Percentiles rank a stretch among this genome's conserved stretches.
These are phyloP conservation scores for Atherinomorus stipes DNA, from an alignment of 2,113 vertebrate genomes.

Conservation along the genomic window DNA sequence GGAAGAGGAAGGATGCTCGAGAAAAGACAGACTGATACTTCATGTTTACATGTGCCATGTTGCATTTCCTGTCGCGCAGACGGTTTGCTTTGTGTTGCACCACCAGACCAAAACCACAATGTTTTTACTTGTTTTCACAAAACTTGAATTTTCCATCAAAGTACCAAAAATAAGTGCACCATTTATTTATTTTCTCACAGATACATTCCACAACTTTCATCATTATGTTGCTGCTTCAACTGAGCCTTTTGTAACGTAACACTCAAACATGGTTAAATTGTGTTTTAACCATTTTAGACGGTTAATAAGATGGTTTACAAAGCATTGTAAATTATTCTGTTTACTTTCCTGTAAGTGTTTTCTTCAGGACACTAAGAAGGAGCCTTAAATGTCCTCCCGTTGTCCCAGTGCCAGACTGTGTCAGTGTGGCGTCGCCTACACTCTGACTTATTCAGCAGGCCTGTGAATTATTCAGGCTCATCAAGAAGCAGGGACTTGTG, in stretches of 20 bases:
- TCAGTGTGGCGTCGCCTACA: slow-evolving; percentile 15
- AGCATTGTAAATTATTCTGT: neutral
- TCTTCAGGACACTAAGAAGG: neutral
- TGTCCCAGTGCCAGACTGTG: neutral
- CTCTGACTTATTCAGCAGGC: slow-evolving; percentile 33
- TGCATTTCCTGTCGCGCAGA: slow-evolving; percentile 14
- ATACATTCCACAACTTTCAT: neutral
- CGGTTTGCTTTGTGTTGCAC: neutral
- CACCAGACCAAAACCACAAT: slow-evolving; percentile 6
- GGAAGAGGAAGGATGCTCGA: slow-evolving; percentile 85
- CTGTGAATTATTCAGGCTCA: slow-evolving; percentile 61
- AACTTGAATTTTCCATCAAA: neutral
- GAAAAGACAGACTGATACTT: slow-evolving; percentile 81
- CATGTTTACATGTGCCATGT: neutral
- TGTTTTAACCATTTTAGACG: neutral
- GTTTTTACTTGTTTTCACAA: neutral
- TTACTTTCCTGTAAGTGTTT: neutral
- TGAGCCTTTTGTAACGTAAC: neutral
- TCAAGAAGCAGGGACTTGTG: slow-evolving; percentile 26
- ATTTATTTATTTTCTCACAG: neutral
- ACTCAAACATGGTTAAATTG: neutral
- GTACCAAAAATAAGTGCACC: neutral
- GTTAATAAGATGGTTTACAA: neutral
- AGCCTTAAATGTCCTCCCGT: neutral
- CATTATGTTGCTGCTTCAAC: neutral